Base-by-base conservation (phyloP, 1,140 invertebrate genomes). In the Lerema accius region DNA sequence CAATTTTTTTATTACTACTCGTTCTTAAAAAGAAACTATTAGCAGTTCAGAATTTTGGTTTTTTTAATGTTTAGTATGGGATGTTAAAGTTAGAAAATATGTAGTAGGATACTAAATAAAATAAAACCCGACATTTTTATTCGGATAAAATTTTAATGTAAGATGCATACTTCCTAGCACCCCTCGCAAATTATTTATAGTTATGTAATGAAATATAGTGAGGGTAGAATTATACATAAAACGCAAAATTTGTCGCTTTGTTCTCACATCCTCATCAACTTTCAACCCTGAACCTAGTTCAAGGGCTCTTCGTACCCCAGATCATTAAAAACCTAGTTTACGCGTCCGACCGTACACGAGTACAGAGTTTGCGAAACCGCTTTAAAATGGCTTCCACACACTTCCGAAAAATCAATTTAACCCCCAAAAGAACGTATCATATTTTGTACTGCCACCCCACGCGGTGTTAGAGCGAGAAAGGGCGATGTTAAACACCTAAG, bases 361-460 rank as follows among this genome's bases (percentile, higher is more conserved):
- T 48, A 13, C 16, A 28, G 15, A 26, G 11, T 15, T 53, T 43
- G 60, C 26, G 26, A 69, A 64, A 75, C 67, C 65, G 56, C 65
- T 58, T 63, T 73, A 81, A 84, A 80, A 85, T 82, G 79, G 82
- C 80, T 74, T 77, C 84, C 77, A 78, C 76, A 83, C 72, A 80
- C 79, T 81, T 82, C 76, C 71, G 69, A 82, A 86, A 85, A 89
- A 88, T 89, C 86, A 89, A 89, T 89, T 86, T 89, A 81, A 79
- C 66, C 80, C 80, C 78, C 71, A 81, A 84, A 87, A 80, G 79
- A 78, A 86, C 82, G 78, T 82, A 89, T 86, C 86, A 86, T 86
- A 89, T 86, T 89, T 88, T 86, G 73, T 73, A 64, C 67, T 32
- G 76, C 77, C 82, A 84, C 82, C 82, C 82, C 77, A 81, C 78